Percentiles rank a stretch among this genome's conserved stretches.
These are phyloP conservation scores for Hybos culiciformis DNA, from an alignment of 2,888 invertebrate species.

Conservation along the genomic window DNA sequence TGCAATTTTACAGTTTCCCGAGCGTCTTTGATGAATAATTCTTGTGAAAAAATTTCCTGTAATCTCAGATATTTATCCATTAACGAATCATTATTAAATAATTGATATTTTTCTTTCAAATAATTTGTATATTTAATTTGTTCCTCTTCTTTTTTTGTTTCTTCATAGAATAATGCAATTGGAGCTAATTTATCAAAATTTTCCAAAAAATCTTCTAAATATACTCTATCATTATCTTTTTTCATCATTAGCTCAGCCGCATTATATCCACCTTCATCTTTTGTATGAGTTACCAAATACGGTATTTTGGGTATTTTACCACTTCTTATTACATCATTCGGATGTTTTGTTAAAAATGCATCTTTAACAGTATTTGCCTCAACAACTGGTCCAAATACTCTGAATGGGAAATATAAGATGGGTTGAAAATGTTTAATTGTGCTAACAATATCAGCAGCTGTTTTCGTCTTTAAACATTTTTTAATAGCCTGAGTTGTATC, in stretches of 20 bases:
- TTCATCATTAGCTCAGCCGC: slow-evolving; percentile 40
- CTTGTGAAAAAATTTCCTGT: slow-evolving; percentile 44
- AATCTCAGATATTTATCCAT: slow-evolving; percentile 30
- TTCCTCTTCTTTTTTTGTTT: slow-evolving; percentile 39
- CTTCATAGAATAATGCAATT: slow-evolving; percentile 47
- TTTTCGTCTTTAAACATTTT: slow-evolving; percentile 47
- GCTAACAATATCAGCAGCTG: slow-evolving; percentile 45
- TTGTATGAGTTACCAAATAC: slow-evolving; percentile 52
- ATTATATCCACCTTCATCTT: slow-evolving; percentile 62
- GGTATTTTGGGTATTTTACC: slow-evolving; percentile 52
- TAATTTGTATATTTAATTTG: slow-evolving; percentile 15
- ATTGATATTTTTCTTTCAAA: slow-evolving; percentile 16
- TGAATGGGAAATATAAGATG: slow-evolving; percentile 51
- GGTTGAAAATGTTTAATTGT: slow-evolving; percentile 31
- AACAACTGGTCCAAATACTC: slow-evolving; percentile 58
- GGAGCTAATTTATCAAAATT: slow-evolving; percentile 37
- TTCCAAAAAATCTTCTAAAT: slow-evolving; percentile 1
- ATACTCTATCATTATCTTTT: slow-evolving; percentile 40
- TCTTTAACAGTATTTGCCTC: slow-evolving; percentile 40
- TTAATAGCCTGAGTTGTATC: slow-evolving; percentile 41
- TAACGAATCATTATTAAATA: not conserved
- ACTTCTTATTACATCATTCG: slow-evolving; percentile 44
- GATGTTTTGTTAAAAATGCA: slow-evolving; percentile 52
- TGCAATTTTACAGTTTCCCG: slow-evolving; percentile 45
- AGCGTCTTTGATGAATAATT: slow-evolving; percentile 45